Conservation (phyloP, 2,888 invertebrate species). For the Heteromurus nitidus region DNA sequence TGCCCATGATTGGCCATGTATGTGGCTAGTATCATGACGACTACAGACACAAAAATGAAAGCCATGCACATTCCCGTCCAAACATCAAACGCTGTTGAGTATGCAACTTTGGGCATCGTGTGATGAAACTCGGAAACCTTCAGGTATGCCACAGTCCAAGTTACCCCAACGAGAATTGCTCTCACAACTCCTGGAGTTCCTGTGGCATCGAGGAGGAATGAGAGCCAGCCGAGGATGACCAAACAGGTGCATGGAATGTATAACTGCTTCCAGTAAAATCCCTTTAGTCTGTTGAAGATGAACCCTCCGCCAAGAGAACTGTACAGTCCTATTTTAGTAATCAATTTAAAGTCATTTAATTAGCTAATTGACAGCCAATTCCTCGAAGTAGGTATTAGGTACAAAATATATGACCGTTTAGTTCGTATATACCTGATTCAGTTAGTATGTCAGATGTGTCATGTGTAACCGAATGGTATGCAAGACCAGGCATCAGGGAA, state of each 20-base stretch:
- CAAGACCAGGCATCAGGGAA: constrained; percentile 45
- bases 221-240: constrained; percentile 45
- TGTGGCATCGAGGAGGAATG: constrained; percentile 38
- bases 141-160: constrained; percentile 38
- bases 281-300: constrained; percentile 47
- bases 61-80: constrained; percentile 53
- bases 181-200: constrained; percentile 46
- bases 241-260: constrained; percentile 52
- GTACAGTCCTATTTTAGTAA: constrained; percentile 32
- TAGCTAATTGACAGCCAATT: too few relatives aligned
- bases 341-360: too few relatives aligned
- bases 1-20: constrained; percentile 58
- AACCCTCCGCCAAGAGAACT: constrained; percentile 42
- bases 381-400: too few relatives aligned
- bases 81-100: constrained; percentile 46
- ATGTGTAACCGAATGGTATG: constrained; percentile 40
- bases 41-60: constrained; percentile 43
- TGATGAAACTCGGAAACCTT: constrained; percentile 45
- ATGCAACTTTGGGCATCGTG: constrained; percentile 49
- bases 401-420: too few relatives aligned
- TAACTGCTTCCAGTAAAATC: constrained; percentile 52
- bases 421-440: constrained; percentile 43
- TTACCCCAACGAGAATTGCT: constrained; percentile 9
- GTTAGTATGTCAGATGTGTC: constrained; percentile 30
- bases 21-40: constrained; percentile 45